Conservation (phyloP, 2,113 vertebrate species). For the Salvator merianae region DNA sequence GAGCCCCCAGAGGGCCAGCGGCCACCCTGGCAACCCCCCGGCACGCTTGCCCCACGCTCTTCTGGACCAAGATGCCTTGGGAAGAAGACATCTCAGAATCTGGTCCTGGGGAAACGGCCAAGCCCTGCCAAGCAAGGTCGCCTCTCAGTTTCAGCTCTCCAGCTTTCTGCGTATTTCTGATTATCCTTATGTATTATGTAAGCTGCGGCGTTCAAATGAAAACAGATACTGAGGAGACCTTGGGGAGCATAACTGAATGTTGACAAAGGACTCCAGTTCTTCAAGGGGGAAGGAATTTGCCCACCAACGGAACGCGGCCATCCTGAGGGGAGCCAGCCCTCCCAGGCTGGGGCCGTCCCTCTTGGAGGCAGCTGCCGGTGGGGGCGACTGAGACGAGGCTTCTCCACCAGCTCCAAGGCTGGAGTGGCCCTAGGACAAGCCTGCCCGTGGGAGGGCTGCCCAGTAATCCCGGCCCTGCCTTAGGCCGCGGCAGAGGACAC, state of each 20-base stretch:
- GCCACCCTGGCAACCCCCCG: no score
- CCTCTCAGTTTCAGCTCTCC: constrained; percentile 59
- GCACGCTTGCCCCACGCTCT: neutral
- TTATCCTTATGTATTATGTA: constrained; percentile 67
- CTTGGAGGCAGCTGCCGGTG: neutral
- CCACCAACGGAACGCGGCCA: neutral
- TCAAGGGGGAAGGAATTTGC: constrained; percentile 28
- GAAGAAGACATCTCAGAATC: no score
- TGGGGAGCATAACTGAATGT: constrained; percentile 42
- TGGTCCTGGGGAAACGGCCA: no score
- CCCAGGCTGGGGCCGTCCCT: neutral
- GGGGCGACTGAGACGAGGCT: neutral
- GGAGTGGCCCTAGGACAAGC: neutral
- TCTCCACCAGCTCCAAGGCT: no score
- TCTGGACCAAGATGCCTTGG: neutral
- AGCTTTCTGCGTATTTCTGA: constrained; percentile 61
- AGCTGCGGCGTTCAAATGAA: constrained; percentile 49
- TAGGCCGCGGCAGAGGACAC: no score
- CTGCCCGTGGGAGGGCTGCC: neutral
- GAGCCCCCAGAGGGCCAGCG: neutral
- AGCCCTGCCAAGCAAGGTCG: constrained; percentile 38
- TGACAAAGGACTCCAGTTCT: neutral
- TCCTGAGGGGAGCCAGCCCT: neutral
- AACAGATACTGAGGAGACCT: constrained; percentile 30
- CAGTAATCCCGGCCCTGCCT: neutral